Percentiles rank a stretch among this genome's conserved stretches.
phyloP scores from a whole-genome alignment of 2,797 vertebrate genomes.

The Thalassophryne amazonica region DNA sequence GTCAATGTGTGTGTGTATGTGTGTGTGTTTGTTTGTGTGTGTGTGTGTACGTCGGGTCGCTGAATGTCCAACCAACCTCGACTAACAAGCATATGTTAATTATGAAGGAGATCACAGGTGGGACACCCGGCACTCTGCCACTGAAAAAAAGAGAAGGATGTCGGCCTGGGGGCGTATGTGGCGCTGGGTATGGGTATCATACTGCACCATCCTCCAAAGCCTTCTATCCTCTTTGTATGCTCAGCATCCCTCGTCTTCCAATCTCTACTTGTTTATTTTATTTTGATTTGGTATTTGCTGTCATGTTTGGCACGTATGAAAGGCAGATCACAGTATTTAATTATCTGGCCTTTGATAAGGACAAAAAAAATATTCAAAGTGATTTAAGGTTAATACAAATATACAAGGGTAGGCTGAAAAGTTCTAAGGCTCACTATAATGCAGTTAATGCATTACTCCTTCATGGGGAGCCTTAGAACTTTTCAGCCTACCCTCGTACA shows the following conservation, averaged over 20 bases:
- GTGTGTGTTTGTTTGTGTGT: slow-evolving; percentile 4
- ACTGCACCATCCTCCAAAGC: slow-evolving; percentile 10
- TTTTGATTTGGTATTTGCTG: too few species aligned
- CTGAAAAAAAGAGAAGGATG: slow-evolving; percentile 86
- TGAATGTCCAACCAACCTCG: slow-evolving; percentile 91
- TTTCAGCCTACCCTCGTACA: too few species aligned
- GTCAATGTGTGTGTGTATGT: slow-evolving; percentile 16
- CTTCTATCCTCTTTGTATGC: not conserved
- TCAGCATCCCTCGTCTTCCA: not conserved
- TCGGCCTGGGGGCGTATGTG: slow-evolving; percentile 87
- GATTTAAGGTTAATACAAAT: too few species aligned
- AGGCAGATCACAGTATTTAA: too few species aligned
- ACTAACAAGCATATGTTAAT: slow-evolving; percentile 99
- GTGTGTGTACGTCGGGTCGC: slow-evolving; percentile 1
- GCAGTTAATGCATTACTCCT: too few species aligned
- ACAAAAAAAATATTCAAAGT: too few species aligned
- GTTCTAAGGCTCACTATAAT: too few species aligned
- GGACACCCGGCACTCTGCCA: slow-evolving; percentile 91
- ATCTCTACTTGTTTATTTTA: slow-evolving; percentile 3
- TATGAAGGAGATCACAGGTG: slow-evolving; percentile 94
- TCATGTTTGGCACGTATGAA: too few species aligned
- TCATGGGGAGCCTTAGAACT: too few species aligned
- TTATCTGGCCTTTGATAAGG: too few species aligned
- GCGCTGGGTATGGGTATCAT: slow-evolving; percentile 81
- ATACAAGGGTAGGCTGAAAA: too few species aligned